A percentile compares a stretch with the other conserved stretches of the same genome.
These are phyloP conservation scores for Microplitis manilae DNA, from an alignment of 2,888 invertebrate genomes.

Conservation along the genomic window DNA sequence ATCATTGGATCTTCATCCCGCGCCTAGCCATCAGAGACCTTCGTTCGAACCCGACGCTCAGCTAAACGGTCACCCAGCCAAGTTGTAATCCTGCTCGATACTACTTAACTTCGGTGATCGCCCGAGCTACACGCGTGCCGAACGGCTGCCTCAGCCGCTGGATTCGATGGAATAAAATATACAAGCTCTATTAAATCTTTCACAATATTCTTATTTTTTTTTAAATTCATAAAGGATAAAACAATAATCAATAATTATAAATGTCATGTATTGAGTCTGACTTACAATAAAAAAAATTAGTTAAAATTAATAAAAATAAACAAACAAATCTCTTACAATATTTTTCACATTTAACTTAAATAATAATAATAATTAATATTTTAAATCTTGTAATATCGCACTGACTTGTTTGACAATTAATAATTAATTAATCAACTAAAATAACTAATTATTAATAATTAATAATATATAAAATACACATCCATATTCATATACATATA, in stretches of 20 bases:
- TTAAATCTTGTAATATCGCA: background rate
- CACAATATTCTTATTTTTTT: background rate
- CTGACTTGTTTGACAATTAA: slow-evolving; percentile 1
- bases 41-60: too few species aligned
- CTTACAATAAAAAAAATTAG: background rate
- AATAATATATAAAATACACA: background rate
- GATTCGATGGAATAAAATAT: background rate
- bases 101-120: too few species aligned
- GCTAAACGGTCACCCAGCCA: too few species aligned
- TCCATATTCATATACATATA: background rate
- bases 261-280: background rate
- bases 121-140: too few species aligned
- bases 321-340: background rate
- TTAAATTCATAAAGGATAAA: background rate
- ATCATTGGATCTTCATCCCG: too few species aligned
- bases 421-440: background rate
- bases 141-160: too few species aligned
- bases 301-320: background rate
- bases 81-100: too few species aligned
- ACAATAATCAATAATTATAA: background rate
- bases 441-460: background rate
- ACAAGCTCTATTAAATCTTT: background rate
- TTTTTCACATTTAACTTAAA: background rate
- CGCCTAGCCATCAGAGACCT: too few species aligned
- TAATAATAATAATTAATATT: slow-evolving; percentile 14